Evolutionary conservation across 2,113 vertebrate genomes (phyloP), one percentile per base, ranked within the genome.

Genomic region (Catharus bicknelli): DNA sequence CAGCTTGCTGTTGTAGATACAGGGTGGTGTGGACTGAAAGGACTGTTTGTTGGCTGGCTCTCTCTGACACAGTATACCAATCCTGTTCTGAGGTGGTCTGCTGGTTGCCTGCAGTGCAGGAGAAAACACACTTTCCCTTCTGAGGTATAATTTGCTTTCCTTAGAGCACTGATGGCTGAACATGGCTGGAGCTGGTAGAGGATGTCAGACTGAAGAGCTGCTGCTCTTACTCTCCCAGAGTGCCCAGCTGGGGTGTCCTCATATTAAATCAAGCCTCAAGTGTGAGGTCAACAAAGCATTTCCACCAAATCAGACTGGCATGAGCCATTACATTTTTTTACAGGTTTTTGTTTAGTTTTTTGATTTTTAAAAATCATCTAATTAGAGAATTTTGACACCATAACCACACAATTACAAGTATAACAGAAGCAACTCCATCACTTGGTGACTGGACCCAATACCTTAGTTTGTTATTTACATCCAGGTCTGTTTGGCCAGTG

Each of bases 71-170:
- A 92, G 67, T 15, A 4, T 9, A 54, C 30, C 74, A 72, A 81
- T 68, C 81, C 50, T 38, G 2, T 93, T 94, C 90, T 57, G 70
- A 94, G 87, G 93, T 95, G 90, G 84, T 96, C 91, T 89, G 69
- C 78, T 95, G 90, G 70, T 82, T 94, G 91, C 91, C 84, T 94
- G 93, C 93, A 90, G 86, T 53, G 86, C 73, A 83, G 72, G 36
- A 91, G 80, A 88, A 94, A 79, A 90, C 78, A 90, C 64, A 34
- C 32, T 83, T 95, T 95, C 89, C 57, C 69, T 94, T 95, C 87
- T 94, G 91, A 95, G 93, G 75, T 79, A 50, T 57, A 87, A 88
- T 96, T 94, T 95, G 77, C 70, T 94, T 94, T 94, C 91, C 91
- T 94, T 68, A 82, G 43, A 82, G 66, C 54, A 36, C 42, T 68